Conservation (phyloP, 2,113 vertebrate species). For the Pelecanus crispus region DNA sequence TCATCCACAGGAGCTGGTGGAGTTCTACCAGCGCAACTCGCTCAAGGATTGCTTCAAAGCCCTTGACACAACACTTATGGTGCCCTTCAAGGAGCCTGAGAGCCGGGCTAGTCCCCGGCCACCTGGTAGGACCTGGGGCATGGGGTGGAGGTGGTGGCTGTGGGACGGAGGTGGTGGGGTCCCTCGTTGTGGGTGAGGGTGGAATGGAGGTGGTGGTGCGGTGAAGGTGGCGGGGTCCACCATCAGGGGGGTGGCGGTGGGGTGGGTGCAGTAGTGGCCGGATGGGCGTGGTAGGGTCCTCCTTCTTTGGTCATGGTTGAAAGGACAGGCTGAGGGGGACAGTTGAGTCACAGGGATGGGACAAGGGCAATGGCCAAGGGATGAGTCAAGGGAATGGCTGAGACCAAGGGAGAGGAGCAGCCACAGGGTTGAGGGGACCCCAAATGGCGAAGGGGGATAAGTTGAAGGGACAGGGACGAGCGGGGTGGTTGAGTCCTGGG, state of each 20-base stretch:
- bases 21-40: slow-evolving; percentile 87
- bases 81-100: slow-evolving; percentile 85
- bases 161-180: background rate
- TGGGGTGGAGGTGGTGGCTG: too few species aligned
- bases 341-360: background rate
- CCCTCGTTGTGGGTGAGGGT: too few species aligned
- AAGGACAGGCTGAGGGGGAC: background rate
- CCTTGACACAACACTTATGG: slow-evolving; percentile 80
- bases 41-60: slow-evolving; percentile 91
- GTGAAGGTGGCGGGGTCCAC: too few species aligned
- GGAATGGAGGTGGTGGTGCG: background rate
- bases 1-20: slow-evolving; percentile 80
- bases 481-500: background rate
- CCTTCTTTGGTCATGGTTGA: background rate
- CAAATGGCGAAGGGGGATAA: background rate
- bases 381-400: background rate
- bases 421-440: background rate
- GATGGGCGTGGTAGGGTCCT: background rate
- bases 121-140: slow-evolving; percentile 58
- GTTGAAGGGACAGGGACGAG: background rate
- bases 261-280: background rate
- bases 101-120: slow-evolving; percentile 55
- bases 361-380: background rate
- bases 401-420: background rate
- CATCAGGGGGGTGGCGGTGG: background rate